These are phyloP conservation scores for Malthinus flaveolus DNA, from an alignment of 2,888 invertebrate genomes.

Conservation along the genomic window DNA sequence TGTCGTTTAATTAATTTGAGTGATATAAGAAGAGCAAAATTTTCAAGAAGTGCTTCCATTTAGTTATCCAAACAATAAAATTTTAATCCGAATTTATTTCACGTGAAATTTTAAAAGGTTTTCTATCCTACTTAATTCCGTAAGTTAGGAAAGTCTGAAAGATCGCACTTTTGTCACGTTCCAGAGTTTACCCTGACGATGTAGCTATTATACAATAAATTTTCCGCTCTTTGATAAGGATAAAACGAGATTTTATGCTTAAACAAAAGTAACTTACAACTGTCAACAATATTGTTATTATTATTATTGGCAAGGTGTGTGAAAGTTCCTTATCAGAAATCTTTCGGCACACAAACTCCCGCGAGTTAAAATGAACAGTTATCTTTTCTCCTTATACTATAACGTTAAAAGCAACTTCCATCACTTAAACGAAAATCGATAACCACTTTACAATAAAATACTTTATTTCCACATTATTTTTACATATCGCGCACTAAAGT, in stretches of 20 bases:
- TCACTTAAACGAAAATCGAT: conserved; percentile 31
- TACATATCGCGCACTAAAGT: conserved; percentile 22
- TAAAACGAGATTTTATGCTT: conserved; percentile 19
- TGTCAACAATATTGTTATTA: conserved; percentile 2
- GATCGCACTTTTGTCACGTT: conserved; percentile 45
- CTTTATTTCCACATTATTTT: conserved; percentile 28
- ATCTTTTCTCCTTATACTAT: neutral
- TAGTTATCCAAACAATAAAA: conserved; percentile 25
- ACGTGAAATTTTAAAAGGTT: conserved; percentile 47
- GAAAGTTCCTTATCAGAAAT: conserved; percentile 16
- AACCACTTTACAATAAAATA: conserved; percentile 27
- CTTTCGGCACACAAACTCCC: neutral
- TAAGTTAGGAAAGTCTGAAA: conserved; percentile 42
- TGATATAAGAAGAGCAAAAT: too few species aligned
- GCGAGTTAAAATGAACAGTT: conserved; percentile 4
- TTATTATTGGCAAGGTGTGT: conserved; percentile 16
- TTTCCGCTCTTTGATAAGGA: conserved; percentile 24
- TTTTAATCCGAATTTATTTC: conserved; percentile 46
- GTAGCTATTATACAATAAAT: conserved; percentile 27
- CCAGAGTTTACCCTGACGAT: conserved; percentile 24
- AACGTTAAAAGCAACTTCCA: conserved; percentile 10
- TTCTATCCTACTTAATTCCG: conserved; percentile 45
- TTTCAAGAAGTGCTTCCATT: conserved; percentile 3
- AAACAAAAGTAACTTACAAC: conserved; percentile 24
- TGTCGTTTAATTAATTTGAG: too few species aligned